Evolutionary conservation across 2,888 invertebrate species (phyloP), one percentile per base, ranked within the genome.

Genomic region (Brachypalpus laphriformis): DNA sequence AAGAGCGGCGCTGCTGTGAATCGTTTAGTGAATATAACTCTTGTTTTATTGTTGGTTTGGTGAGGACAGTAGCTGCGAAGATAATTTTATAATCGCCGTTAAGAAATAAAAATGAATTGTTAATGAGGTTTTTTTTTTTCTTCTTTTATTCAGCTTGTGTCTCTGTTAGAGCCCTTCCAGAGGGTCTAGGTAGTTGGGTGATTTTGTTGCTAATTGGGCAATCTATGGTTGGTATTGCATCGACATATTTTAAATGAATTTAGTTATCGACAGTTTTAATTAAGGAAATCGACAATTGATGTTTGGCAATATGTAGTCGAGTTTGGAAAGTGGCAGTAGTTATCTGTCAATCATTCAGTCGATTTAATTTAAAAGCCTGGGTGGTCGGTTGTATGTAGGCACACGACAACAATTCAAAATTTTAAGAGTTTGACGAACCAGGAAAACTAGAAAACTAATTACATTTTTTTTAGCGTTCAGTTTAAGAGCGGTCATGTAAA

Each of bases 21-120:
- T 77, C 70, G 61, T 49, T 72, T 61, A 61, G 61, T 40, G 49
- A 22, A 34, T 59, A 49, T 49, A 49, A 37, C 20, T 31, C 59
- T 61, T 77, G n/a, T 40, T 40, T 40, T 40, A 40, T 40, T 77
- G 61, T 68, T 70, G 31, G 51, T 40, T 51, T 22, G 70, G 16
- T 61, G 45, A 70, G 77, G 70, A 77, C 77, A 77, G 77, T 77
- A 77, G 77, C 77, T 51, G 34, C 61, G 70, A 22, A 61, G 77
- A 63, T 77, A 77, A 77, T 70, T 70, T 61, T 61, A 77, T 70
- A 77, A 70, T 70, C 47, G 18, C 54, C 61, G 70, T 70, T 51
- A 56, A 40, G 37, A 37, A 51, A 61, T 61, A 70, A 61, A 54
- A 70, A 37, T 70, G 37, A 77, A 61, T 61, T 25, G 61, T 56